phyloP scores from a whole-genome alignment of 2,797 vertebrate species.

The Distichodus sexfasciatus region DNA sequence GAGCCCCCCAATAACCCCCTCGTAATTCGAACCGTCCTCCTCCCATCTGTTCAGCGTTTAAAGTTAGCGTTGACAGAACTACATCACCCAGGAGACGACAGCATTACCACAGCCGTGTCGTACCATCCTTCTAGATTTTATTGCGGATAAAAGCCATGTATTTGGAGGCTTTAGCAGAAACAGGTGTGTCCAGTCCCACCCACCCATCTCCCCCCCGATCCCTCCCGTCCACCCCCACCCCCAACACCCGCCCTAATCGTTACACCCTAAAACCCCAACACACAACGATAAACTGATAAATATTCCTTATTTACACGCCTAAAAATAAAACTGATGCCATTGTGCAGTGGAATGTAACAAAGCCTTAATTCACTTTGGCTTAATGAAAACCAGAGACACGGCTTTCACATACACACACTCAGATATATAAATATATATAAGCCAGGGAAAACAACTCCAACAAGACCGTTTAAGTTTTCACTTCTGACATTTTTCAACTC shows the following conservation, averaged over 20 bases:
- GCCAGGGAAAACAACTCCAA: too few relatives aligned
- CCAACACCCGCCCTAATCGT: too few relatives aligned
- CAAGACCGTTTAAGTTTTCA: too few relatives aligned
- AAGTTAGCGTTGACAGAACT: not conserved
- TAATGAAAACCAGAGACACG: not conserved
- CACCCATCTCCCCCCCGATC: too few relatives aligned
- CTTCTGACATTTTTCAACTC: too few relatives aligned
- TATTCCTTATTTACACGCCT: too few relatives aligned
- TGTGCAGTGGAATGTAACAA: slow-evolving; percentile 2
- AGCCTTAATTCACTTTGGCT: not conserved
- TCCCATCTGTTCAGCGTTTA: slow-evolving; percentile 28
- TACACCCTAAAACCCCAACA: too few relatives aligned
- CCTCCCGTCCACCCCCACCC: too few relatives aligned
- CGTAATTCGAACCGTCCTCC: not conserved
- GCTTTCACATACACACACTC: too few relatives aligned
- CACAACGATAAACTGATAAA: not conserved
- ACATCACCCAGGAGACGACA: not conserved
- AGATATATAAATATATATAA: too few relatives aligned
- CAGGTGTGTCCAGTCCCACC: too few relatives aligned
- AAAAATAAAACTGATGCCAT: not conserved
- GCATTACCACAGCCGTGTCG: not conserved
- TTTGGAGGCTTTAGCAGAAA: not conserved
- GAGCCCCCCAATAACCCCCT: not conserved
- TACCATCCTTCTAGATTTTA: not conserved
- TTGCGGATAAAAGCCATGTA: not conserved